These are phyloP conservation scores for Exocentrus adspersus DNA, from an alignment of 2,888 invertebrate species.

Conservation along the genomic window DNA sequence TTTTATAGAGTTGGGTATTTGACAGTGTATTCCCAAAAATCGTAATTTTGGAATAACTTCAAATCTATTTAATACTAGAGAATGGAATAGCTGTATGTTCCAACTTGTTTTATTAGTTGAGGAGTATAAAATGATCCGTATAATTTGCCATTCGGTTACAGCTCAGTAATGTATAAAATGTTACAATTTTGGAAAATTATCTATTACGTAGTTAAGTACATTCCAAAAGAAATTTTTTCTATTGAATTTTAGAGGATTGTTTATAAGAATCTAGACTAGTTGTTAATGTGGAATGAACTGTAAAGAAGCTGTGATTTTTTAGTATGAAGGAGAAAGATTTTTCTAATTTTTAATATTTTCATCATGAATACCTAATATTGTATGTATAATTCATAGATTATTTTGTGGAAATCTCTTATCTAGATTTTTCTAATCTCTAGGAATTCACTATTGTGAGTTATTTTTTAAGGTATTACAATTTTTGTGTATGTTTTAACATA, in stretches of 20 bases:
- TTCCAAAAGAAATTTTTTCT: conserved; percentile 38
- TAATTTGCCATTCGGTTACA: conserved; percentile 28
- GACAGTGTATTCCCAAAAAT: too few relatives aligned
- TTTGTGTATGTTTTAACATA: conserved; percentile 61
- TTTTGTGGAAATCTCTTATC: conserved; percentile 33
- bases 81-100: too few relatives aligned
- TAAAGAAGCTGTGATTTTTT: conserved; percentile 58
- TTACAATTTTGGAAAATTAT: conserved; percentile 32
- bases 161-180: conserved; percentile 33
- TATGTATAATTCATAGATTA: conserved; percentile 33
- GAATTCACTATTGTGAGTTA: conserved; percentile 43
- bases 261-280: conserved; percentile 40
- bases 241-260: conserved; percentile 40
- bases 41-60: too few relatives aligned
- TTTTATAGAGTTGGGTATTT: too few relatives aligned
- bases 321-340: conserved; percentile 44
- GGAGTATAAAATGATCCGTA: not conserved
- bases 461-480: conserved; percentile 48
- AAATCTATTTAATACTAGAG: too few relatives aligned
- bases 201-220: conserved; percentile 38
- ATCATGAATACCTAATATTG: conserved; percentile 33
- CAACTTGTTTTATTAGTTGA: not conserved
- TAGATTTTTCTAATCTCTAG: conserved; percentile 34
- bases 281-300: conserved; percentile 52
- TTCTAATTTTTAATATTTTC: conserved; percentile 46